phyloP scores from a whole-genome alignment of 1,140 invertebrate genomes.

The Drosophila pseudoobscura region DNA sequence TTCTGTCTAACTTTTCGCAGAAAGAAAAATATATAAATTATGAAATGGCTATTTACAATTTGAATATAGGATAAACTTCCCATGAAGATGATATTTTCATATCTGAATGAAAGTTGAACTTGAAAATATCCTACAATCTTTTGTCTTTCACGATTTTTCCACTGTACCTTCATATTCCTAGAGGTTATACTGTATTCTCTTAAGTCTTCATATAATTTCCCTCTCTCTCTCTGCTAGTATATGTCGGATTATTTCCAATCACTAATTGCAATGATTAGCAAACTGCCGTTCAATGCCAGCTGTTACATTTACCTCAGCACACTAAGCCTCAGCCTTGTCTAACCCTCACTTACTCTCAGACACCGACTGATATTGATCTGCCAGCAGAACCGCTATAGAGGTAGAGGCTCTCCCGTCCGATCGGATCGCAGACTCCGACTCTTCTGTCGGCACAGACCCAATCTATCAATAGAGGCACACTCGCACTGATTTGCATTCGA shows the following conservation, averaged over 20 bases:
- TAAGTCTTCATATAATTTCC: background rate
- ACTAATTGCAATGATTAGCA: conserved; percentile 73
- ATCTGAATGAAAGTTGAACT: background rate
- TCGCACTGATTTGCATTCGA: conserved; percentile 75
- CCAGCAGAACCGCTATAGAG: conserved; percentile 50
- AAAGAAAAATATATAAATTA: background rate
- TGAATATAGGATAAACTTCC: background rate
- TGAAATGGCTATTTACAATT: background rate
- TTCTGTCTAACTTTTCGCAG: background rate
- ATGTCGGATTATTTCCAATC: conserved; percentile 29
- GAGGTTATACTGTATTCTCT: background rate
- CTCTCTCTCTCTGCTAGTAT: background rate
- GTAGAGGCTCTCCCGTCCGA: conserved; percentile 1
- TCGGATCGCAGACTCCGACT: conserved; percentile 16
- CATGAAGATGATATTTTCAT: background rate
- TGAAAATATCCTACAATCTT: background rate
- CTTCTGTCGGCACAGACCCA: conserved; percentile 24
- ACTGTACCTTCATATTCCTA: background rate
- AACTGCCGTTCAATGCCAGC: conserved; percentile 65
- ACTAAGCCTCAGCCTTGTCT: conserved; percentile 10
- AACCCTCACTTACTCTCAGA: conserved; percentile 5
- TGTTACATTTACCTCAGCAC: conserved; percentile 35
- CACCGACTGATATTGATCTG: conserved; percentile 36
- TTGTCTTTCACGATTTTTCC: background rate
- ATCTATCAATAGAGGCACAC: conserved; percentile 57